A percentile compares a stretch with the other conserved stretches of the same genome.
Conservation (phyloP, 2,113 vertebrate genomes). For the Passer montanus region DNA sequence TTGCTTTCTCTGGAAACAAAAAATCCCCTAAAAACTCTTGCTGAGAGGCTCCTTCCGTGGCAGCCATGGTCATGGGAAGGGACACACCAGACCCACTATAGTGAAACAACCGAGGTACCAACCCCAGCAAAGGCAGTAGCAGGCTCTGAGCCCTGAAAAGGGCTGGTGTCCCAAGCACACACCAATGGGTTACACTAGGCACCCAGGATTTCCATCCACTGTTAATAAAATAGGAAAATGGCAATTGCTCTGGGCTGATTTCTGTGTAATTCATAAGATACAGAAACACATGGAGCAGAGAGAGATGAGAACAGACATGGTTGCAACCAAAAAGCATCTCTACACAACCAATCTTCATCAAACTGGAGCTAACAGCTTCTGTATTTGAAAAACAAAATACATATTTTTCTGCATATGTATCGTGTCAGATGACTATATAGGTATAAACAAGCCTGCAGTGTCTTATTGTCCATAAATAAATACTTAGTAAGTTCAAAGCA, state of each 20-base stretch:
- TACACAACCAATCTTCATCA: neutral
- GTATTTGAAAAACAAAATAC: conserved; percentile 59
- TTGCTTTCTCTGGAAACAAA: neutral
- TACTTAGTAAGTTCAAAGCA: conserved; percentile 68
- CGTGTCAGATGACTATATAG: conserved; percentile 56
- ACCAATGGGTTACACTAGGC: neutral
- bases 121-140: neutral
- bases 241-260: neutral
- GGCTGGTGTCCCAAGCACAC: neutral
- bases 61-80: neutral
- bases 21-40: neutral
- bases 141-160: conserved; percentile 3
- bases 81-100: fast-evolving
- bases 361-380: neutral
- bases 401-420: neutral
- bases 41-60: neutral
- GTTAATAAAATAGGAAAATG: neutral
- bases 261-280: neutral
- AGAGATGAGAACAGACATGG: neutral
- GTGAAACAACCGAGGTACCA: neutral
- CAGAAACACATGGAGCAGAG: neutral
- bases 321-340: conserved; percentile 25
- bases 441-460: conserved; percentile 64
- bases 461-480: conserved; percentile 74
- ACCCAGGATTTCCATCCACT: neutral